Percentiles rank a stretch among this genome's conserved stretches.
phyloP scores from a whole-genome alignment of 2,797 vertebrate species.

The Odontamblyopus lacepedii region DNA sequence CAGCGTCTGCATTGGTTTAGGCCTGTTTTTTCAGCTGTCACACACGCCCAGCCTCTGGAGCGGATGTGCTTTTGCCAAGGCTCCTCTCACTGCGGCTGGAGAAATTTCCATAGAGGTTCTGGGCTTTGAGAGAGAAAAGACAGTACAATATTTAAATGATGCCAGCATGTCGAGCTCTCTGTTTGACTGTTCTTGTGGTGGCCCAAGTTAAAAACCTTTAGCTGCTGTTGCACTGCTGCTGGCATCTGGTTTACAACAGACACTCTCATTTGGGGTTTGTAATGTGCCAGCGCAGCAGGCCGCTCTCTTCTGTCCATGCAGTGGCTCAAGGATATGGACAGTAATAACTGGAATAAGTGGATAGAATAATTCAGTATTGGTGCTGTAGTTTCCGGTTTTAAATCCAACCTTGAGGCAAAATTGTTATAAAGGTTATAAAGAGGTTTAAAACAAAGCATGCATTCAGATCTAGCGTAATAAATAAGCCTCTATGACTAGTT shows the following conservation, averaged over 20 bases:
- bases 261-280: constrained; percentile 40
- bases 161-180: constrained; percentile 43
- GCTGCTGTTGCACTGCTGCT: constrained; percentile 40
- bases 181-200: constrained; percentile 42
- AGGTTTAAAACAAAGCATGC: not conserved
- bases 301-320: constrained; percentile 28
- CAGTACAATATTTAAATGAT: constrained; percentile 51
- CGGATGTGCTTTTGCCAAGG: constrained; percentile 39
- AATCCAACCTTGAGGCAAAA: not conserved
- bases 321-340: constrained; percentile 34
- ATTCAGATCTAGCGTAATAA: not conserved
- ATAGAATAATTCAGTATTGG: not conserved
- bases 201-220: constrained; percentile 43
- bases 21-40: constrained; percentile 63
- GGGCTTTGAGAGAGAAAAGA: constrained; percentile 32
- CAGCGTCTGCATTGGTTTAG: constrained; percentile 31
- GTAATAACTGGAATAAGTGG: constrained; percentile 6
- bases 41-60: constrained; percentile 25
- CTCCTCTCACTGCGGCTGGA: constrained; percentile 41
- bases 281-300: constrained; percentile 37
- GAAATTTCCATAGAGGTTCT: constrained; percentile 42
- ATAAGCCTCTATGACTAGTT: not conserved
- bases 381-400: not conserved
- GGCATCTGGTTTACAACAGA: constrained; percentile 23
- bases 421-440: not conserved